Percentiles rank a stretch among this genome's conserved stretches.
Evolutionary conservation across 2,113 vertebrate genomes (phyloP).

Genomic region (Dicrurus megarhynchus): DNA sequence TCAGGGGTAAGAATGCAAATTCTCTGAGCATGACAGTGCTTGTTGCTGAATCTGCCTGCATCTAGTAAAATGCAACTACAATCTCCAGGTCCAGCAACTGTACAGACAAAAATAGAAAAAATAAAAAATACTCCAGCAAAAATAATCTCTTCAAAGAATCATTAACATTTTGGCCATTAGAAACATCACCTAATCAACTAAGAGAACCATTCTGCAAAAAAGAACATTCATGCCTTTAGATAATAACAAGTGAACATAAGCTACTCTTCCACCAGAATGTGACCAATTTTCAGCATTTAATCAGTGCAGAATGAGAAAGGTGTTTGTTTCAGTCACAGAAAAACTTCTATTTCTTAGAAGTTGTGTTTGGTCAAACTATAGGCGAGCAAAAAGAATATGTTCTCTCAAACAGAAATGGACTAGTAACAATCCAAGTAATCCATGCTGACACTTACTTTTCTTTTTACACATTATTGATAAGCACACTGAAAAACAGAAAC

Average conservation of each 20-base stretch:
- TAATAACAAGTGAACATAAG: background rate
- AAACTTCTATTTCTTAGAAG: background rate
- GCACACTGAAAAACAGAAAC: background rate
- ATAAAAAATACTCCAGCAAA: background rate
- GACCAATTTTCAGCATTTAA: background rate
- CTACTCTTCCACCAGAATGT: background rate
- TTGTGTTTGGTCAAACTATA: background rate
- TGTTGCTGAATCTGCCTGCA: background rate
- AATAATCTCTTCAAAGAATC: background rate
- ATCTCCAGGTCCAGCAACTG: background rate
- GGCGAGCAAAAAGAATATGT: background rate
- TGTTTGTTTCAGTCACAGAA: background rate
- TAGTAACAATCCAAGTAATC: background rate
- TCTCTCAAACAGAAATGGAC: background rate
- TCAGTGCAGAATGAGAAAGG: background rate
- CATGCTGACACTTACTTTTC: background rate
- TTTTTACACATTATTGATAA: background rate
- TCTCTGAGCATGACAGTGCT: background rate
- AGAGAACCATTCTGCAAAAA: background rate
- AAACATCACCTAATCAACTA: background rate
- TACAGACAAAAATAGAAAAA: background rate
- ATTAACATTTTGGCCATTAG: background rate
- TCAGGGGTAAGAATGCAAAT: background rate
- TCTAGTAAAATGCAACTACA: background rate
- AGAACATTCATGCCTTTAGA: background rate